Conservation (phyloP, 1,140 invertebrate genomes). For the Trachymyrmex septentrionalis region DNA sequence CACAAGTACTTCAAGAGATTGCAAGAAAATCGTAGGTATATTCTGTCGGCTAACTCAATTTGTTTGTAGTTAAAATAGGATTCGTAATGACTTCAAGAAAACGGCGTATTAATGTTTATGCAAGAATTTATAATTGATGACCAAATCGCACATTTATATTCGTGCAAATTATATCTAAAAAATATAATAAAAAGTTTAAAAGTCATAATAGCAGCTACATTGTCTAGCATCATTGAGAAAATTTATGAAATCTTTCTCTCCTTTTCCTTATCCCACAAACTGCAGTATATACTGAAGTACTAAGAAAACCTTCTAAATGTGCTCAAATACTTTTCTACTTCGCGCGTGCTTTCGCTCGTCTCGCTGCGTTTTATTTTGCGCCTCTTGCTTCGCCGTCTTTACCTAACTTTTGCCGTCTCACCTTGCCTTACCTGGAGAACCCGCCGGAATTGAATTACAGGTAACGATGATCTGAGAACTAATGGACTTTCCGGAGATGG, state of each 20-base stretch:
- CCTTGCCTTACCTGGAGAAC: conserved; percentile 53
- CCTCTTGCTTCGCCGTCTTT: conserved; percentile 17
- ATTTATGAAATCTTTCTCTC: conserved; percentile 7
- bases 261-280: not conserved
- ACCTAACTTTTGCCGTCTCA: conserved; percentile 54
- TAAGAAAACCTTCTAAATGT: conserved; percentile 44
- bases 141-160: not conserved
- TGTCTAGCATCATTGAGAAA: not conserved
- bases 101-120: conserved; percentile 2
- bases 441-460: conserved; percentile 73
- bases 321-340: conserved; percentile 51
- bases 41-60: conserved; percentile 56
- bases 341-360: conserved; percentile 33
- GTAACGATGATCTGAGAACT: conserved; percentile 70
- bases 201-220: not conserved
- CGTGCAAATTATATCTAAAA: not conserved
- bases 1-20: conserved; percentile 19
- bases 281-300: conserved; percentile 11
- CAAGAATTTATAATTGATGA: conserved; percentile 20
- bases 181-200: not conserved
- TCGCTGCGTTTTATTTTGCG: conserved; percentile 46
- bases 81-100: conserved; percentile 15
- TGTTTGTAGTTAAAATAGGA: not conserved
- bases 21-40: conserved; percentile 48
- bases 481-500: conserved; percentile 72